Evolutionary conservation across 2,888 invertebrate species (phyloP), one percentile per base, ranked within the genome.

Genomic region (Ichneumon xanthorius): DNA sequence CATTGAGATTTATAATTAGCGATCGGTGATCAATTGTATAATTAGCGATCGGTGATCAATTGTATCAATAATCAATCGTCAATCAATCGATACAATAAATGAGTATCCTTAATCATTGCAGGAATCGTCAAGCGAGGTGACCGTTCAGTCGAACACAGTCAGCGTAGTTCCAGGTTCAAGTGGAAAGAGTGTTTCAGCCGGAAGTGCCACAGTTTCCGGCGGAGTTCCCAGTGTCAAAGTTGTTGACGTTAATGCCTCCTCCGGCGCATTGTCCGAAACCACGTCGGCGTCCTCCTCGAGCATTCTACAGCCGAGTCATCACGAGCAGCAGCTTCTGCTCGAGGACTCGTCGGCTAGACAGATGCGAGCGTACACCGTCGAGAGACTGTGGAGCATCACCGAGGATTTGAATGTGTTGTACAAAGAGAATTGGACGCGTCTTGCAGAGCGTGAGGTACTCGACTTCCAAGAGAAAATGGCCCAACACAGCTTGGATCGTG

Each of bases 361-460:
- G 85, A 94, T 97, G 85, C 95, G 97, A 76, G 95, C 96, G 0
- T 95, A 95, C 88, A 97, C 97, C 4, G 97, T 98, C 2, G 97
- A 97, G 94, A 95, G 96, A 16, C 95, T 98, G 83, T 98, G 98
- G 98, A 96, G 97, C 84, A 97, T 98, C 88, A 98, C 98, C 0
- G 97, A 97, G 93, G 97, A 97, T 92, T 95, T 98, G 79, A 98
- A 98, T 93, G 97, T 98, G 89, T 95, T 99, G 80, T 98, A 98
- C 93, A 97, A 97, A 91, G 97, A 97, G 90, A 98, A 98, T 94
- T 99, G 98, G 98, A 98, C 98, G 19, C 95, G 96, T 88, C 94
- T 97, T 87, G 98, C 98, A 0, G 97, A 98, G n/a, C 96, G 97
- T 88, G 97, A 98, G 94, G 97, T 99, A 89, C 95, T 97, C 93